Percentiles rank a stretch among this genome's conserved stretches.
Conservation (phyloP, 2,113 vertebrate genomes). For the Chauna torquata region DNA sequence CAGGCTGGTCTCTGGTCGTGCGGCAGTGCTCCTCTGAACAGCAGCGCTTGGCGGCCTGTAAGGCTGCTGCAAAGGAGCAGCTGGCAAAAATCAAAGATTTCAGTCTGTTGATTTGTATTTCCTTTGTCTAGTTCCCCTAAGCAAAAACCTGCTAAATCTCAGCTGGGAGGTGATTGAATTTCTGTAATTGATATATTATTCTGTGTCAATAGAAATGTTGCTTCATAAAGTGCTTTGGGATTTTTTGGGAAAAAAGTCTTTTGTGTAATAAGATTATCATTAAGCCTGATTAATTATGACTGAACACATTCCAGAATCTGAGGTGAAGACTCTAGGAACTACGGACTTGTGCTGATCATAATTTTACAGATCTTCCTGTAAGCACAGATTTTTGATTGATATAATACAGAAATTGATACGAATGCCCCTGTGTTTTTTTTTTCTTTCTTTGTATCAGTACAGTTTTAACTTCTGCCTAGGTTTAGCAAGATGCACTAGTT, state of each 20-base stretch:
- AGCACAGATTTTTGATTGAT: background rate
- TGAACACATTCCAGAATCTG: background rate
- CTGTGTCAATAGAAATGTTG: background rate
- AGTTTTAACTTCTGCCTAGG: background rate
- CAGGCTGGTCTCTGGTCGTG: background rate
- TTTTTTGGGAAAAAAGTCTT: background rate
- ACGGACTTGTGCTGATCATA: background rate
- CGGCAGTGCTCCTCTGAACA: rapidly evolving
- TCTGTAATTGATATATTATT: background rate
- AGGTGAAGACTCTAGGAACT: background rate
- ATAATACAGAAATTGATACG: background rate
- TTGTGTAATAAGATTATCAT: background rate
- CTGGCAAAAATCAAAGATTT: background rate
- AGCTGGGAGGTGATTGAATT: background rate
- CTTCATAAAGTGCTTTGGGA: background rate
- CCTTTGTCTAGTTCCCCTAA: background rate
- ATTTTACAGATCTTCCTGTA: background rate
- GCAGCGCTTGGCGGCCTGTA: rapidly evolving
- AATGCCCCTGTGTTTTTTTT: background rate
- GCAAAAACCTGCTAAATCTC: background rate
- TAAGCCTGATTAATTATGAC: background rate
- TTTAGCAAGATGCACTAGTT: background rate
- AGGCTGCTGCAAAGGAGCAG: background rate
- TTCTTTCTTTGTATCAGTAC: background rate
- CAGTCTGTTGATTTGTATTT: background rate